phyloP scores from a whole-genome alignment of 2,797 vertebrate species.

The Parotocinclus haroldoi region DNA sequence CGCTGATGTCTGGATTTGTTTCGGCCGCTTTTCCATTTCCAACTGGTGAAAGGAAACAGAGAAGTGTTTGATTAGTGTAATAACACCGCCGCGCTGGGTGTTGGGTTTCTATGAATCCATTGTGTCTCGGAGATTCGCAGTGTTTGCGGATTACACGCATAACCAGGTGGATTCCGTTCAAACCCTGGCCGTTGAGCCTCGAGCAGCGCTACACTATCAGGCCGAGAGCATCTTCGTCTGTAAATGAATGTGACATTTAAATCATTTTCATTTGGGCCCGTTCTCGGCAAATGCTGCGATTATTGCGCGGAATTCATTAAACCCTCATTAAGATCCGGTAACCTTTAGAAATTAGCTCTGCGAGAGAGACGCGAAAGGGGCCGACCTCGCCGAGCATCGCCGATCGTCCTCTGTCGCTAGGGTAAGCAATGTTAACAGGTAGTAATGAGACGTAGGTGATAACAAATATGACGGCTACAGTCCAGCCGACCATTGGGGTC shows the following conservation, averaged over 20 bases:
- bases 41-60: neutral
- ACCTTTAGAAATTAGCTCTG: slow-evolving; percentile 37
- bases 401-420: slow-evolving; percentile 25
- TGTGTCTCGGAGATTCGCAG: neutral
- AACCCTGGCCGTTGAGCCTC: slow-evolving; percentile 9
- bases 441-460: slow-evolving; percentile 33
- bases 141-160: neutral
- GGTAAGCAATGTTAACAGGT: slow-evolving; percentile 31
- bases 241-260: slow-evolving; percentile 48
- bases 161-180: slow-evolving; percentile 6
- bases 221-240: slow-evolving; percentile 21
- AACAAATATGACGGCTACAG: slow-evolving; percentile 29
- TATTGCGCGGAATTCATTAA: slow-evolving; percentile 40
- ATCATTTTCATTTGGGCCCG: slow-evolving; percentile 33
- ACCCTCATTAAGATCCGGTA: slow-evolving; percentile 42
- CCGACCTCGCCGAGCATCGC: slow-evolving; percentile 6
- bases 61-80: slow-evolving; percentile 26
- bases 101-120: neutral
- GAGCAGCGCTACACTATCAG: neutral
- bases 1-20: neutral
- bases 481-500: neutral
- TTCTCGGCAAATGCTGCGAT: slow-evolving; percentile 28
- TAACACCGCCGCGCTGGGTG: neutral
- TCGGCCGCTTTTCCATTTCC: slow-evolving; percentile 16
- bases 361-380: slow-evolving; percentile 14